Evolutionary conservation across 2,113 vertebrate species (phyloP).

Genomic region (Phasianus colchicus): DNA sequence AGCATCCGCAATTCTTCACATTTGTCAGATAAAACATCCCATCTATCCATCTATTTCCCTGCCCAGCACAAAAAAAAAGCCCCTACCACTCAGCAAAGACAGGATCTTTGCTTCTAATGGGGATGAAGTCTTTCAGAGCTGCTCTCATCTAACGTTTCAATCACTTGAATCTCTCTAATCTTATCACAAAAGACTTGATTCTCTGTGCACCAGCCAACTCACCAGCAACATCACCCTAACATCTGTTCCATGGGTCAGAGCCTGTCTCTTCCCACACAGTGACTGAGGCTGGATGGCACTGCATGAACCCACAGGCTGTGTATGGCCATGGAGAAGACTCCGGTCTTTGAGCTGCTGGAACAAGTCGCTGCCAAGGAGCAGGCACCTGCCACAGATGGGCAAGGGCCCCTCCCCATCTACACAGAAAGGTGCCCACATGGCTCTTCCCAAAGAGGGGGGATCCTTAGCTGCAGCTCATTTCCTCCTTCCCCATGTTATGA

Average conservation of each 20-base stretch:
- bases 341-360: not conserved
- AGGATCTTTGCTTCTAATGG: constrained; percentile 42
- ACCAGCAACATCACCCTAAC: not conserved
- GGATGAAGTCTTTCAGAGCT: constrained; percentile 21
- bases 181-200: constrained; percentile 56
- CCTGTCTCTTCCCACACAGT: fast-evolving
- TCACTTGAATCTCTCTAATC: constrained; percentile 66
- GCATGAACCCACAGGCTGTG: fast-evolving
- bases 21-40: not conserved
- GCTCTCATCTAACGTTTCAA: constrained; percentile 61
- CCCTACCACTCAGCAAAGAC: not conserved
- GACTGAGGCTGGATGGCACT: not conserved
- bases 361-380: not conserved
- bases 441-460: not conserved
- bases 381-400: not conserved
- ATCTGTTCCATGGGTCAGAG: not conserved
- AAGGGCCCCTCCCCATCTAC: fast-evolving
- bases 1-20: not conserved
- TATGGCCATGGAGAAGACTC: not conserved
- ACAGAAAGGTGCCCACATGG: fast-evolving
- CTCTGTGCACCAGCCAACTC: constrained; percentile 17
- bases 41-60: not conserved
- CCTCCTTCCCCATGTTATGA: fast-evolving
- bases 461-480: not conserved
- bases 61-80: not conserved